Evolutionary conservation across 2,888 invertebrate species (phyloP).

Genomic region (Melieria crassipennis): DNA sequence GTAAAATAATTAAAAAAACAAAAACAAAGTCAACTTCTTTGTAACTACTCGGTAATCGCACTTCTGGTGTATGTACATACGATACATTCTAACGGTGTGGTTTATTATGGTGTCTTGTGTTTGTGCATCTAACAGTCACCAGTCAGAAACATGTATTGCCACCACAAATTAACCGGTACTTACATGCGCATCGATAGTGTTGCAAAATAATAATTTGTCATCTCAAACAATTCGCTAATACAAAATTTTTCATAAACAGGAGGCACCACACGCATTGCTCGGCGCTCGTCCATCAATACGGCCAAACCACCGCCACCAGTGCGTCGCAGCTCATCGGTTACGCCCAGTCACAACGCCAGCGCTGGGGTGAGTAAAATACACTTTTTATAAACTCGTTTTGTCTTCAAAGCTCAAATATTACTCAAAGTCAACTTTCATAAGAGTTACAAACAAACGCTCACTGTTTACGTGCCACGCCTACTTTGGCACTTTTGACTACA

Average conservation of each 20-base stretch:
- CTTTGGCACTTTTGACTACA: too few species aligned
- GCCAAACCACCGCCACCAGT: constrained; percentile 84
- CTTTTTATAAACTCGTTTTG: too few species aligned
- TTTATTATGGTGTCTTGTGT: constrained; percentile 47
- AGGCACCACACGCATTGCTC: constrained; percentile 62
- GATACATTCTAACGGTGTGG: too few species aligned
- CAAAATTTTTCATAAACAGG: constrained; percentile 40
- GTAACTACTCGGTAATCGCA: too few species aligned
- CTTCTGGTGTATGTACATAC: too few species aligned
- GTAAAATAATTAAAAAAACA: too few species aligned
- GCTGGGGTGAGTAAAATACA: constrained; percentile 58
- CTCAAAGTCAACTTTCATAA: too few species aligned
- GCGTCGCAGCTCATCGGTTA: constrained; percentile 77
- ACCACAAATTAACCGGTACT: background rate
- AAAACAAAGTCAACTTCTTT: too few species aligned
- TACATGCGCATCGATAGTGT: background rate
- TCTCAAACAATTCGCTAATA: constrained; percentile 3
- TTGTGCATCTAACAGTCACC: constrained; percentile 42
- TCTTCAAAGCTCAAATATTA: background rate
- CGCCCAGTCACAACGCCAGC: constrained; percentile 61
- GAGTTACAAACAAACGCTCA: too few species aligned
- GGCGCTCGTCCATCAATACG: constrained; percentile 65
- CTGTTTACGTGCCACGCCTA: too few species aligned
- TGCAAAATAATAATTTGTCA: background rate
- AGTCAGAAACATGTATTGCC: constrained; percentile 14